Conservation (phyloP, 2,113 vertebrate genomes). For the Podarcis cretensis region DNA sequence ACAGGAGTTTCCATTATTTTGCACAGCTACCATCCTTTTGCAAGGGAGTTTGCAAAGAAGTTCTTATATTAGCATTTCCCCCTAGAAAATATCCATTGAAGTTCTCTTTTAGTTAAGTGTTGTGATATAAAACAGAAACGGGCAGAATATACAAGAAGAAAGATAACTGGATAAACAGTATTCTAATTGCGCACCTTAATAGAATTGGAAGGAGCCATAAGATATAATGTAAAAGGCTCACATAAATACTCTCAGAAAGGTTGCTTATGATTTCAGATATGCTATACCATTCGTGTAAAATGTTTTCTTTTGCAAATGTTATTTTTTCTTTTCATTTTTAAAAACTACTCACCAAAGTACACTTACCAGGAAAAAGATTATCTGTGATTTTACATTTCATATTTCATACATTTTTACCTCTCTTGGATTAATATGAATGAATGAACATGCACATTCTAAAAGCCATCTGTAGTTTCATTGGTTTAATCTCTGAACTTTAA, state of each 20-base stretch:
- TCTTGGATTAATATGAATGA: slow-evolving; percentile 60
- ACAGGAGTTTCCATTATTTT: neutral
- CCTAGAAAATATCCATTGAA: slow-evolving; percentile 71
- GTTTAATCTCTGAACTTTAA: slow-evolving; percentile 66
- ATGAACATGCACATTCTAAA: slow-evolving; percentile 47
- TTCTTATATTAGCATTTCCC: slow-evolving; percentile 53
- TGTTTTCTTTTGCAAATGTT: slow-evolving; percentile 50
- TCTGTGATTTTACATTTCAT: slow-evolving; percentile 36
- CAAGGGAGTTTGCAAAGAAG: neutral
- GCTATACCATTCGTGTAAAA: slow-evolving; percentile 38
- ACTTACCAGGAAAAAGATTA: slow-evolving; percentile 29
- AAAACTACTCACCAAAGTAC: slow-evolving; percentile 50
- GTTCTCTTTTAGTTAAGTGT: slow-evolving; percentile 74
- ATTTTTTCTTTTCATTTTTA: slow-evolving; percentile 38
- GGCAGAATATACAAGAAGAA: slow-evolving; percentile 64
- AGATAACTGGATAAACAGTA: slow-evolving; percentile 53
- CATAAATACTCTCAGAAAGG: slow-evolving; percentile 55
- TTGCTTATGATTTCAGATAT: slow-evolving; percentile 43
- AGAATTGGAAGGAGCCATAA: slow-evolving; percentile 26
- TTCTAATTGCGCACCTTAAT: slow-evolving; percentile 59
- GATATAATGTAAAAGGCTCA: slow-evolving; percentile 49
- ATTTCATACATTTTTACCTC: slow-evolving; percentile 34
- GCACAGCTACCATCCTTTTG: neutral
- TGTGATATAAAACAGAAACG: slow-evolving; percentile 62
- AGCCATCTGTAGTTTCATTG: slow-evolving; percentile 30